phyloP scores from a whole-genome alignment of 2,113 vertebrate genomes.

The Lates calcarifer region DNA sequence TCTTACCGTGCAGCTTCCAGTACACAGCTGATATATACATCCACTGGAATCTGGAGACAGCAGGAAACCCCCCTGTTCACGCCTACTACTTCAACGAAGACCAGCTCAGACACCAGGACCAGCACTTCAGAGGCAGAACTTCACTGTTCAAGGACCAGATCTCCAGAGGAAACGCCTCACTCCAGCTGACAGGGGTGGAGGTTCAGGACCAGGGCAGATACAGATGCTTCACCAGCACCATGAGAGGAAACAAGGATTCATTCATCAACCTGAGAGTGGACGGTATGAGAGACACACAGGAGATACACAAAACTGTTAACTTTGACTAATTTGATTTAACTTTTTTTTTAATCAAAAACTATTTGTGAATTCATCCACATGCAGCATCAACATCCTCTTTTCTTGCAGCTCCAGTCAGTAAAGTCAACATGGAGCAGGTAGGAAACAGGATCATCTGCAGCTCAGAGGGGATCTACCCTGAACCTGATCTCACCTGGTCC shows the following conservation, averaged over 20 bases:
- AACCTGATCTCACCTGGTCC: conserved; percentile 68
- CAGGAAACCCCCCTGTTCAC: conserved; percentile 39
- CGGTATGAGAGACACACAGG: conserved; percentile 65
- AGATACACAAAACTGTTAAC: background rate
- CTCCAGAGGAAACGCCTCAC: conserved; percentile 55
- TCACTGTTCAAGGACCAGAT: conserved; percentile 70
- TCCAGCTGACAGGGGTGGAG: conserved; percentile 58
- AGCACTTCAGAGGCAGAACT: conserved; percentile 73
- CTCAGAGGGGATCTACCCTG: conserved; percentile 66
- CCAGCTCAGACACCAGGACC: conserved; percentile 53
- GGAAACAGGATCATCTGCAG: conserved; percentile 63
- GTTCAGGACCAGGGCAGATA: conserved; percentile 74
- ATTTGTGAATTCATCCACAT: conserved; percentile 23
- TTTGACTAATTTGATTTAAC: too few species aligned
- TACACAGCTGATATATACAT: conserved; percentile 54
- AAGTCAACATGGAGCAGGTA: conserved; percentile 43
- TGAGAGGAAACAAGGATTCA: rapidly evolving
- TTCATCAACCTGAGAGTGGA: conserved; percentile 1
- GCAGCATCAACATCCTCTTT: conserved; percentile 37
- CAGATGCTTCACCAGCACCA: conserved; percentile 72
- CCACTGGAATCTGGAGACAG: conserved; percentile 70
- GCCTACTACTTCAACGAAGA: conserved; percentile 70
- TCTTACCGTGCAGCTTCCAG: conserved; percentile 77
- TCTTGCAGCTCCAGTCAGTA: conserved; percentile 61
- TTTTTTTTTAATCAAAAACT: too few species aligned